These are phyloP conservation scores for Auanema freiburgensis DNA, from an alignment of 2,888 invertebrate genomes.

Conservation along the genomic window DNA sequence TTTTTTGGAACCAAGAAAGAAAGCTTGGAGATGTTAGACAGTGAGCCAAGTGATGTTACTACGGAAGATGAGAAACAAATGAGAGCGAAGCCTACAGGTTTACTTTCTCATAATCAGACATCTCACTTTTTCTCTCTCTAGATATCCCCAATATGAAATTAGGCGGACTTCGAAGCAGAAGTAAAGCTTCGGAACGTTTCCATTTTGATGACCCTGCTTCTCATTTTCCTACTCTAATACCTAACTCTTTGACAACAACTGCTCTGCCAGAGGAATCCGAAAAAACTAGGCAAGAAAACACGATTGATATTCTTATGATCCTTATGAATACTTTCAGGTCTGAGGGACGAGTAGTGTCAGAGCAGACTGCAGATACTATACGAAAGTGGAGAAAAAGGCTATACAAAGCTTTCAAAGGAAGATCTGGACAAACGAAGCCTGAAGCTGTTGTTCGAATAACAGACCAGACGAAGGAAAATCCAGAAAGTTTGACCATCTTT, in stretches of 20 bases:
- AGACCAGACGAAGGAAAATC: neutral
- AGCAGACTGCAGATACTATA: conserved; percentile 23
- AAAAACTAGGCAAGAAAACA: neutral
- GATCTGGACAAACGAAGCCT: neutral
- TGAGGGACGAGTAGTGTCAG: conserved; percentile 17
- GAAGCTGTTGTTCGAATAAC: conserved; percentile 7
- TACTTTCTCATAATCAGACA: neutral
- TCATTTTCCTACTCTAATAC: neutral
- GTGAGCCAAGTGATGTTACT: conserved; percentile 8
- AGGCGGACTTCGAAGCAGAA: neutral
- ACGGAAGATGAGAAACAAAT: conserved; percentile 2
- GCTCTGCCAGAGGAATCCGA: too few relatives aligned
- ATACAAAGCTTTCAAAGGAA: conserved; percentile 50
- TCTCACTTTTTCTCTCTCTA: neutral
- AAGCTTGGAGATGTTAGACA: conserved; percentile 15
- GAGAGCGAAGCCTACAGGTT: conserved; percentile 20
- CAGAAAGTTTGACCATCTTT: conserved; percentile 1
- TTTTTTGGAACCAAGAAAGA: conserved; percentile 15
- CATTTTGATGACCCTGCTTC: conserved; percentile 11
- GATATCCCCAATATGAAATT: conserved; percentile 17
- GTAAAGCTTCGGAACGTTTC: conserved; percentile 3
- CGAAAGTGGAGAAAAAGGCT: conserved; percentile 51
- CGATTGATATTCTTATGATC: neutral
- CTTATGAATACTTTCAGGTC: conserved; percentile 8
- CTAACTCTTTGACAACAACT: too few relatives aligned